Evolutionary conservation across 2,797 vertebrate species (phyloP).

Genomic region (Pangasius krempfi): DNA sequence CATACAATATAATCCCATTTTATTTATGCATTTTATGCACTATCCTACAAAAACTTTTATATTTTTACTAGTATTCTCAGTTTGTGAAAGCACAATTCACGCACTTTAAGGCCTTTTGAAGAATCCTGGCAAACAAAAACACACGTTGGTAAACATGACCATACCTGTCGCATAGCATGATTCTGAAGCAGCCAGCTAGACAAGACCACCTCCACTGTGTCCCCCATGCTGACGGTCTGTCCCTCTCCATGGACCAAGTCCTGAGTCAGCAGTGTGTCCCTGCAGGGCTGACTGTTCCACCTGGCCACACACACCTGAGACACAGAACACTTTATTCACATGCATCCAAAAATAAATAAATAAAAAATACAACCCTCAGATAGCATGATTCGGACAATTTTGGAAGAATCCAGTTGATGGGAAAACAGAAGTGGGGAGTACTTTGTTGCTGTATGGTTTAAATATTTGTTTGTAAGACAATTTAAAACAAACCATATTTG

Average conservation of each 20-base stretch:
- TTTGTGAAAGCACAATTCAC: background rate
- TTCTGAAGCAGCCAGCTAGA: constrained; percentile 82
- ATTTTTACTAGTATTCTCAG: background rate
- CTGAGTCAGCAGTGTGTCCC: constrained; percentile 75
- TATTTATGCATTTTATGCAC: background rate
- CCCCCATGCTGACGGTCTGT: constrained; percentile 75
- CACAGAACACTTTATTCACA: background rate
- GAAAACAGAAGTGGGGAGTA: background rate
- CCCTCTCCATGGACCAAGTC: constrained; percentile 80
- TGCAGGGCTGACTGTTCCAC: constrained; percentile 72
- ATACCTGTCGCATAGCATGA: constrained; percentile 76
- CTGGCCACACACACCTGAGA: constrained; percentile 81
- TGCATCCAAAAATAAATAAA: too few species aligned
- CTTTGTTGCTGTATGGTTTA: background rate
- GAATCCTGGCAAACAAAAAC: too few species aligned
- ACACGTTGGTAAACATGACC: background rate
- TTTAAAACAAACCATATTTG: background rate
- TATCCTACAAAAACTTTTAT: background rate
- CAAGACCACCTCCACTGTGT: constrained; percentile 80
- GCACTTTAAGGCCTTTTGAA: background rate
- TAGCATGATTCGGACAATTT: background rate
- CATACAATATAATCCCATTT: background rate
- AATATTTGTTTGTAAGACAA: background rate
- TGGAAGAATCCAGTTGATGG: background rate
- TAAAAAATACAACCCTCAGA: background rate